Conservation (phyloP, 2,113 vertebrate genomes). For the Ctenodactylus gundi region DNA sequence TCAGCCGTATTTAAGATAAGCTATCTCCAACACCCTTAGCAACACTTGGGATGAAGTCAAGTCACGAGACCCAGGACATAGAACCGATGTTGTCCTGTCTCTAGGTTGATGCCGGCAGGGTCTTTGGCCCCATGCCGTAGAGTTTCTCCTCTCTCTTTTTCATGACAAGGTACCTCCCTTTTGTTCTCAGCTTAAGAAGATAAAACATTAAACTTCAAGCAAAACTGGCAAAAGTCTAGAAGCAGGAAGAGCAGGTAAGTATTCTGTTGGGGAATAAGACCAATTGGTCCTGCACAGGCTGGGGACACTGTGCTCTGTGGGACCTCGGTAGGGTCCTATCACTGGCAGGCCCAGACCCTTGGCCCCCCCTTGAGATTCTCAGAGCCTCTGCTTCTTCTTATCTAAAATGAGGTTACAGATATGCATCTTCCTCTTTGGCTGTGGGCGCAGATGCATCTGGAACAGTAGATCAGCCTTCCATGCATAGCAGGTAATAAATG, state of each 20-base stretch:
- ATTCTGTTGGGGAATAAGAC: fast-evolving
- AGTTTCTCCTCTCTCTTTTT: fast-evolving
- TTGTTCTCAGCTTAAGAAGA: no score
- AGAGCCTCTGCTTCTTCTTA: neutral
- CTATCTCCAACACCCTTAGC: fast-evolving
- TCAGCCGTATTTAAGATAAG: fast-evolving
- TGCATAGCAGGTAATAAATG: fast-evolving
- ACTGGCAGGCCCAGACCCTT: fast-evolving
- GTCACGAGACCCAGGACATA: neutral
- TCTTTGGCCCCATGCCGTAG: neutral
- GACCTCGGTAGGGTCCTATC: fast-evolving
- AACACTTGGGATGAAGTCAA: no score
- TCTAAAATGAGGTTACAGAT: fast-evolving
- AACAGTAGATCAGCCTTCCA: no score
- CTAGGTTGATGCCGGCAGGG: fast-evolving
- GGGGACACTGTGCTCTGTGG: fast-evolving
- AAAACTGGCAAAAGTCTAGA: neutral
- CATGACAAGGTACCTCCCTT: neutral
- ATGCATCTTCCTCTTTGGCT: fast-evolving
- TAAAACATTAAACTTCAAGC: neutral
- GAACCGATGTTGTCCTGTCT: fast-evolving
- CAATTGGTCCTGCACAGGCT: fast-evolving
- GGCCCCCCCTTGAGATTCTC: neutral
- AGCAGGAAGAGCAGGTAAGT: neutral
- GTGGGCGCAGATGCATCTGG: neutral